These are phyloP conservation scores for Melolontha melolontha DNA, from an alignment of 2,888 invertebrate genomes.

Conservation along the genomic window DNA sequence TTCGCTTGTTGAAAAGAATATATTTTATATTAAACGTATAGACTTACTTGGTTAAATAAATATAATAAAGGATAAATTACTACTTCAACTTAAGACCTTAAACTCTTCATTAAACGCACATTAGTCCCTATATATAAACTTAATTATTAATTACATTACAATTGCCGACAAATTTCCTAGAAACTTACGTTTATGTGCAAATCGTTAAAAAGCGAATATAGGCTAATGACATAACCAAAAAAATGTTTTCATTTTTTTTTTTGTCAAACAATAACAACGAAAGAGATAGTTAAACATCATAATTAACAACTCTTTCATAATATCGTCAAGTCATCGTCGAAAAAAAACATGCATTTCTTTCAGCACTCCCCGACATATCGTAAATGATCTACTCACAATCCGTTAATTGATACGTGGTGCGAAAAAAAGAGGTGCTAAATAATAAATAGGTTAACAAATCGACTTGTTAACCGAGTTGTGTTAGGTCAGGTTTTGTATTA, in stretches of 20 bases:
- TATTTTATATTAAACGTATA: too few relatives aligned
- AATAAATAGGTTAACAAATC: conserved; percentile 42
- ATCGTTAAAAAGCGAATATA: background rate
- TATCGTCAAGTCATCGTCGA: conserved; percentile 39
- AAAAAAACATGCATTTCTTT: conserved; percentile 27
- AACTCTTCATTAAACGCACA: too few relatives aligned
- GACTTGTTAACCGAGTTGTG: conserved; percentile 31
- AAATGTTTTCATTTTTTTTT: conserved; percentile 8
- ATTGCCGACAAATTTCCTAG: background rate
- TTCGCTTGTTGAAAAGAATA: too few relatives aligned
- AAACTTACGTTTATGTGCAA: background rate
- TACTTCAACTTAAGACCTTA: too few relatives aligned
- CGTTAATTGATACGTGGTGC: conserved; percentile 38
- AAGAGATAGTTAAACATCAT: conserved; percentile 22
- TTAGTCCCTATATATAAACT: too few relatives aligned
- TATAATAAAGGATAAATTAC: too few relatives aligned
- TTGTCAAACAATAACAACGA: conserved; percentile 15
- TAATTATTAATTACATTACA: too few relatives aligned
- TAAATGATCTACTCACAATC: conserved; percentile 31
- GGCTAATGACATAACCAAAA: background rate
- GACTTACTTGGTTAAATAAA: too few relatives aligned
- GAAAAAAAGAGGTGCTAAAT: conserved; percentile 39
- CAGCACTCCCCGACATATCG: conserved; percentile 16
- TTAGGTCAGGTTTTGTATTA: conserved; percentile 42
- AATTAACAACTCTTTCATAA: conserved; percentile 39